A percentile compares a stretch with the other conserved stretches of the same genome.
Conservation (phyloP, 2,113 vertebrate species). For the Chaetops frenatus region DNA sequence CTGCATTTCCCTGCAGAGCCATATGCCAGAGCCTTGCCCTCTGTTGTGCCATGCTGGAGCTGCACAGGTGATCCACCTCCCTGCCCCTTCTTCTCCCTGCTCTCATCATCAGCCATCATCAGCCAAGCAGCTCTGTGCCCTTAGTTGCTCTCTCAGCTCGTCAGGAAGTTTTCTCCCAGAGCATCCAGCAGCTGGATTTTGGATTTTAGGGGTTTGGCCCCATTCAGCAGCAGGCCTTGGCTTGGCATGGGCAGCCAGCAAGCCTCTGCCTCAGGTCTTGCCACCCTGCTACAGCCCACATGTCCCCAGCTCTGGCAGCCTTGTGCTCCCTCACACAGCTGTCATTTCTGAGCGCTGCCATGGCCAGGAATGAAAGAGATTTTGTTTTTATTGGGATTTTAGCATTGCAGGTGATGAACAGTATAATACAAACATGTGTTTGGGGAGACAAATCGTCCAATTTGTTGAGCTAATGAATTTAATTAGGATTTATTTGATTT, state of each 20-base stretch:
- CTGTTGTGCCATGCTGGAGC: neutral
- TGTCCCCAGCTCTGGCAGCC: accelerated
- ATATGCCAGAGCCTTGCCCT: neutral
- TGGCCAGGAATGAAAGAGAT: neutral
- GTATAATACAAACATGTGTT: neutral
- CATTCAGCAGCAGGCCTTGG: neutral
- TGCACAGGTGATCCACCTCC: neutral
- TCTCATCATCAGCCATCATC: neutral
- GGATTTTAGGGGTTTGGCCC: neutral
- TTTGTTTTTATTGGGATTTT: neutral
- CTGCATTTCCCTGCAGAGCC: neutral
- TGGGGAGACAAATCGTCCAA: conserved; percentile 35
- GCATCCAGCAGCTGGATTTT: neutral
- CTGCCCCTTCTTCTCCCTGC: neutral
- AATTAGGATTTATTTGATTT: conserved; percentile 45
- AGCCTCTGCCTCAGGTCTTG: neutral
- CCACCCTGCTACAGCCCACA: neutral
- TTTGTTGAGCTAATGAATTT: conserved; percentile 41
- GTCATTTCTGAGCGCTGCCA: neutral
- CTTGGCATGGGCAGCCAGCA: neutral
- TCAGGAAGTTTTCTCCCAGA: neutral
- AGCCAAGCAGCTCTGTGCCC: neutral
- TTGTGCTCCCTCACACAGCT: neutral
- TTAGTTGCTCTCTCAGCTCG: neutral
- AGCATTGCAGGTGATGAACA: conserved; percentile 39